phyloP scores from a whole-genome alignment of 2,797 vertebrate genomes.

The Pelochelys cantorii region DNA sequence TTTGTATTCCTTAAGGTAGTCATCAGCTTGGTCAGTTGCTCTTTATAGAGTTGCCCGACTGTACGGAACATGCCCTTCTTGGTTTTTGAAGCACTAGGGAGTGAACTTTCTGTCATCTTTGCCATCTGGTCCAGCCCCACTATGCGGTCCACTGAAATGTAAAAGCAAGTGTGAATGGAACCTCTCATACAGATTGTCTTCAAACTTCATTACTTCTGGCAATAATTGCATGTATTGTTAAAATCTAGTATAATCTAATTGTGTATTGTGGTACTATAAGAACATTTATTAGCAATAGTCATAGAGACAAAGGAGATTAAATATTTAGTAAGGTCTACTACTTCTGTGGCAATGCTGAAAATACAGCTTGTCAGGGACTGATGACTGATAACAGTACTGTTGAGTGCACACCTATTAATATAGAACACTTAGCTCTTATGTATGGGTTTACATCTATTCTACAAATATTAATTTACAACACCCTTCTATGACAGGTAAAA shows the following conservation, averaged over 20 bases:
- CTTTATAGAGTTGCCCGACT: slow-evolving; percentile 97
- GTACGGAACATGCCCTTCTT: slow-evolving; percentile 99
- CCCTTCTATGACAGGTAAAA: too few relatives aligned
- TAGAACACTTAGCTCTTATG: not conserved
- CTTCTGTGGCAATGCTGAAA: not conserved
- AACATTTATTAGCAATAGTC: not conserved
- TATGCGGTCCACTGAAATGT: slow-evolving; percentile 90
- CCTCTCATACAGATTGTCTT: not conserved
- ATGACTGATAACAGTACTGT: not conserved
- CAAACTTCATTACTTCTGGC: not conserved
- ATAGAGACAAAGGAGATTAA: not conserved
- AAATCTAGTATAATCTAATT: not conserved
- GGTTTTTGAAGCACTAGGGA: slow-evolving; percentile 92
- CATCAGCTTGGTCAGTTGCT: slow-evolving; percentile 97
- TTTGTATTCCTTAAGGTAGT: slow-evolving; percentile 96
- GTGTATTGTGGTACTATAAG: not conserved
- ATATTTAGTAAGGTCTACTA: not conserved
- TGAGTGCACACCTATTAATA: not conserved
- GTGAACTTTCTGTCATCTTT: slow-evolving; percentile 94
- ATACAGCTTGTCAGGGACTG: not conserved
- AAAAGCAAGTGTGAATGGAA: not conserved
- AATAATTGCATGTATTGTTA: not conserved
- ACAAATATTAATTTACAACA: not conserved
- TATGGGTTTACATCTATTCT: not conserved
- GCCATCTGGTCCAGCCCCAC: slow-evolving; percentile 96